A percentile compares a stretch with the other conserved stretches of the same genome.
Conservation (phyloP, 2,797 vertebrate species). For the Nyctalus aviator region DNA sequence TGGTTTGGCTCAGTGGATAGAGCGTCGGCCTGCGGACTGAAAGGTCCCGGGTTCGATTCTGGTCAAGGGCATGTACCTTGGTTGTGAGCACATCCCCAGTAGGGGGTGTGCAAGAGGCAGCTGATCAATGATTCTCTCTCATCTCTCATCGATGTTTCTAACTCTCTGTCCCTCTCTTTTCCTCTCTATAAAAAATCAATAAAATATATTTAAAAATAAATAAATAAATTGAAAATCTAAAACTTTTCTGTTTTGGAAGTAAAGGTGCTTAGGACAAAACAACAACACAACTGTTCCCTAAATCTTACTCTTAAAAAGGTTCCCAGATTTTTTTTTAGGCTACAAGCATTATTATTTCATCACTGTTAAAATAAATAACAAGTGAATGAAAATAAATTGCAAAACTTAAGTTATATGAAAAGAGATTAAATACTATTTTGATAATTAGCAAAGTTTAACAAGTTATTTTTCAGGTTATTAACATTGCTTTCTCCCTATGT, state of each 20-base stretch:
- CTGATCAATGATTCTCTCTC: too few relatives aligned
- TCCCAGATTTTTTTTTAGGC: not conserved
- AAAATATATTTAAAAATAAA: too few relatives aligned
- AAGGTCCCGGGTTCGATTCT: too few relatives aligned
- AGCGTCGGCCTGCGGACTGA: too few relatives aligned
- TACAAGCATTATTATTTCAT: not conserved
- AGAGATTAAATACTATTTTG: conserved; percentile 31
- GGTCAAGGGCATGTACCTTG: too few relatives aligned
- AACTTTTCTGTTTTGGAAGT: not conserved
- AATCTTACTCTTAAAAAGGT: not conserved
- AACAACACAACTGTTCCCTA: not conserved
- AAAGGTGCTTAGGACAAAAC: not conserved
- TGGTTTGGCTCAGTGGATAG: too few relatives aligned
- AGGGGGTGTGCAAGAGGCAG: too few relatives aligned
- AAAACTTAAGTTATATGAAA: conserved; percentile 1
- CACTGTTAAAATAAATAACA: conserved; percentile 37
- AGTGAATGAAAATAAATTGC: not conserved
- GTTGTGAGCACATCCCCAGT: too few relatives aligned
- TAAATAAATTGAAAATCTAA: not conserved
- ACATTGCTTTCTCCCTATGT: not conserved
- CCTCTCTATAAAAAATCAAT: too few relatives aligned
- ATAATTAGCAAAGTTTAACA: conserved; percentile 16
- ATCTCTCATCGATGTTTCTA: too few relatives aligned
- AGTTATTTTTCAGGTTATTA: conserved; percentile 31
- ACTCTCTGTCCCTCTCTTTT: too few relatives aligned